phyloP scores from a whole-genome alignment of 2,888 invertebrate genomes.

The Physocephala rufipes region DNA sequence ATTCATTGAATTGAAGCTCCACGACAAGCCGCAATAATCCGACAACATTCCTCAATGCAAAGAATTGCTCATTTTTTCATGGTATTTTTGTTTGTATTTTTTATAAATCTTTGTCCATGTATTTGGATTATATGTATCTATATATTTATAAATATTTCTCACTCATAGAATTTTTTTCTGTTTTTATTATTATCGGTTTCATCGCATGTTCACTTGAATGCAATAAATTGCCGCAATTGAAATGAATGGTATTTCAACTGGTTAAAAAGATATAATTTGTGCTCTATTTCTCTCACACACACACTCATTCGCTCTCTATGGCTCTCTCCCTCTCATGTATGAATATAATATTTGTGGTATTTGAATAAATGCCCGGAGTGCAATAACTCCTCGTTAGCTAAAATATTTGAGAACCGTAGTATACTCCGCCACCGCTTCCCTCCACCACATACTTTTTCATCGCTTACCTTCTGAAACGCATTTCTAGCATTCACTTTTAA shows the following conservation, averaged over 20 bases:
- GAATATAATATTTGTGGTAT: no score
- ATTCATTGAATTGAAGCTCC: conserved; percentile 18
- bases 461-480: no score
- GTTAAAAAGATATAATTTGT: no score
- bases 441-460: no score
- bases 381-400: no score
- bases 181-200: background rate
- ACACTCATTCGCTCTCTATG: background rate
- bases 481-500: no score
- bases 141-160: conserved; percentile 7
- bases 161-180: background rate
- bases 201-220: no score
- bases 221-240: no score
- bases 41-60: conserved; percentile 15
- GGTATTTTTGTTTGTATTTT: background rate
- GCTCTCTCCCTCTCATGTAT: background rate
- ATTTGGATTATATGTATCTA: background rate
- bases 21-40: conserved; percentile 9
- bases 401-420: no score
- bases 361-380: no score
- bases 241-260: no score
- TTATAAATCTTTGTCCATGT: background rate
- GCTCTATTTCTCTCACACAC: background rate
- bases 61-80: conserved; percentile 4
- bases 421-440: no score